phyloP scores from a whole-genome alignment of 2,888 invertebrate species.

The Orthosia cruda region DNA sequence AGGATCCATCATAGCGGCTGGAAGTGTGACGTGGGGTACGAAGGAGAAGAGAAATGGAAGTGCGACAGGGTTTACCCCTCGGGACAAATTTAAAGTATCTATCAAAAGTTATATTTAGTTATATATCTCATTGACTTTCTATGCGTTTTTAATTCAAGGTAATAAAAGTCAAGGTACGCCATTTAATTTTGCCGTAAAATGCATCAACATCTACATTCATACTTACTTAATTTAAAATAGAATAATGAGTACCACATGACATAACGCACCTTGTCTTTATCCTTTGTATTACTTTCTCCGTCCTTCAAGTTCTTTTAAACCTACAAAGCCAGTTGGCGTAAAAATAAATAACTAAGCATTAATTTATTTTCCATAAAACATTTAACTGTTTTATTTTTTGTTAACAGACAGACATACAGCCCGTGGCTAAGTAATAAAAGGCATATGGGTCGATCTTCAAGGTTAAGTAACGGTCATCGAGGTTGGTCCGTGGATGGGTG shows the following conservation, averaged over 20 bases:
- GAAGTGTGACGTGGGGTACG: no score
- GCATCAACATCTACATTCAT: conserved; percentile 16
- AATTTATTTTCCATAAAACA: conserved; percentile 1
- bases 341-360: neutral
- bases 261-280: conserved; percentile 35
- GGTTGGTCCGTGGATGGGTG: no score
- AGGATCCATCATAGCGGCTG: no score
- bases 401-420: no score
- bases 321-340: neutral
- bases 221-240: conserved; percentile 12
- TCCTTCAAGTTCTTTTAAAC: conserved; percentile 18
- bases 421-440: no score
- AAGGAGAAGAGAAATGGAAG: no score
- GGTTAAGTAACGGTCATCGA: no score
- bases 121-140: neutral
- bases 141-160: neutral
- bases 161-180: conserved; percentile 5
- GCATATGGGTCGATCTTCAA: no score
- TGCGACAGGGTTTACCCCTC: no score
- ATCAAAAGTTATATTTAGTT: neutral
- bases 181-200: neutral
- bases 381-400: neutral
- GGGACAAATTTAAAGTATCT: neutral
- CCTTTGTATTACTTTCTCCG: conserved; percentile 40
- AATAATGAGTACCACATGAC: conserved; percentile 4